A percentile compares a stretch with the other conserved stretches of the same genome.
Conservation (phyloP, 2,888 invertebrate species). For the Drosophila affinis region DNA sequence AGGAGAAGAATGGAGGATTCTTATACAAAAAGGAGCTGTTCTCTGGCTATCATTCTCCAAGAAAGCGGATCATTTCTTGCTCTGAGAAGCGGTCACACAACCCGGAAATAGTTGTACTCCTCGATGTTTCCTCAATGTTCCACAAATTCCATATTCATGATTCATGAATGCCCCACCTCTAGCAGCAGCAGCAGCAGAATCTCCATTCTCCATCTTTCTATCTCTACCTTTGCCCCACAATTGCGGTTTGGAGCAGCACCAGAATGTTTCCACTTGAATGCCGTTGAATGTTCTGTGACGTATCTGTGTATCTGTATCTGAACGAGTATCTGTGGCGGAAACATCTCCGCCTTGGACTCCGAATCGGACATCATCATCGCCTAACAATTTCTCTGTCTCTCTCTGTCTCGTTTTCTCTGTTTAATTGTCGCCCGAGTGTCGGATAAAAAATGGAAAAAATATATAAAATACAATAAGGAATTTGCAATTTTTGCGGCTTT, state of each 20-base stretch:
- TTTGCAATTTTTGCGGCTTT: constrained; percentile 33
- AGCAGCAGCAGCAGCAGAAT: neutral
- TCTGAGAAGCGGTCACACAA: too few relatives aligned
- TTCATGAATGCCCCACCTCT: neutral
- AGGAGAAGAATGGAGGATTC: too few relatives aligned
- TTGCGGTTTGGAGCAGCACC: constrained; percentile 51
- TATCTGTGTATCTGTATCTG: constrained; percentile 43
- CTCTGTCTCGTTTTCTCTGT: constrained; percentile 5
- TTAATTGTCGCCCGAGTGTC: constrained; percentile 71
- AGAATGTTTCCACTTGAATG: constrained; percentile 76
- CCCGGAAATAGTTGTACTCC: neutral
- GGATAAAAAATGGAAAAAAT: neutral
- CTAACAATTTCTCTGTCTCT: constrained; percentile 45
- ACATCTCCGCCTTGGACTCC: constrained; percentile 50
- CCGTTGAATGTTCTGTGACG: constrained; percentile 80
- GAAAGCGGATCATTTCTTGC: neutral
- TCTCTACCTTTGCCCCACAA: constrained; percentile 24
- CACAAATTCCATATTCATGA: neutral
- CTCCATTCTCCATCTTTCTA: neutral
- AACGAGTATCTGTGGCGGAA: constrained; percentile 14
- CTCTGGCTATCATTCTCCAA: neutral
- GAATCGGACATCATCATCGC: constrained; percentile 29
- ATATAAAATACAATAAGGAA: neutral
- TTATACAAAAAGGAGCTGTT: too few relatives aligned
- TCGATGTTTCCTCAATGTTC: neutral